These are phyloP conservation scores for Cheirogaleus major DNA, from an alignment of 2,797 vertebrate genomes.

Conservation along the genomic window DNA sequence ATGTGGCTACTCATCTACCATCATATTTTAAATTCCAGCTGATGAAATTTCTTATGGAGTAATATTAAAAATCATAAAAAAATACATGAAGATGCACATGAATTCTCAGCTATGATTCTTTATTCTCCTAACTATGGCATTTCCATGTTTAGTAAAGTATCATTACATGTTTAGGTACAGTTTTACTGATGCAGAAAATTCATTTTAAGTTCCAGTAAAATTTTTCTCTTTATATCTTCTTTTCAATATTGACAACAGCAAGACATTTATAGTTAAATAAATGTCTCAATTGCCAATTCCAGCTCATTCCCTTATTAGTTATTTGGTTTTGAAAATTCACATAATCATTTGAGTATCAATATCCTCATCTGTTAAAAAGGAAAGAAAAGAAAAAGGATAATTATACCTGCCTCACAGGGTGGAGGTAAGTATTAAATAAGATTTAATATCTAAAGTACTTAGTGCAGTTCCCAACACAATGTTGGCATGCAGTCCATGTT, in stretches of 20 bases:
- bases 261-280: conserved; percentile 48
- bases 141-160: conserved; percentile 27
- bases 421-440: conserved; percentile 28
- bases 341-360: not conserved
- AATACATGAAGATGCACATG: not conserved
- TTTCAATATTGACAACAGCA: conserved; percentile 25
- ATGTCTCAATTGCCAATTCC: not conserved
- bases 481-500: not conserved
- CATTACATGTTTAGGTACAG: not conserved
- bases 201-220: conserved; percentile 10
- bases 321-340: conserved; percentile 31
- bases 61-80: conserved; percentile 10
- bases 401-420: not conserved
- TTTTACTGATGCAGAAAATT: conserved; percentile 53
- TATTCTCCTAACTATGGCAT: not conserved
- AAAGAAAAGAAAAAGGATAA: not conserved
- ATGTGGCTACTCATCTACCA: not conserved
- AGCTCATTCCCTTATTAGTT: not conserved
- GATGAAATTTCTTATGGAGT: not conserved
- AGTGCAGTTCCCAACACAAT: not conserved
- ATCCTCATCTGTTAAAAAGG: not conserved
- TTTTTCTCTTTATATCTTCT: not conserved
- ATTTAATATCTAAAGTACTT: not conserved
- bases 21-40: conserved; percentile 30
- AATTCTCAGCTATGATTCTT: conserved; percentile 13